Evolutionary conservation across 1,140 invertebrate genomes (phyloP).

Genomic region (Stegodyphus dumicola): DNA sequence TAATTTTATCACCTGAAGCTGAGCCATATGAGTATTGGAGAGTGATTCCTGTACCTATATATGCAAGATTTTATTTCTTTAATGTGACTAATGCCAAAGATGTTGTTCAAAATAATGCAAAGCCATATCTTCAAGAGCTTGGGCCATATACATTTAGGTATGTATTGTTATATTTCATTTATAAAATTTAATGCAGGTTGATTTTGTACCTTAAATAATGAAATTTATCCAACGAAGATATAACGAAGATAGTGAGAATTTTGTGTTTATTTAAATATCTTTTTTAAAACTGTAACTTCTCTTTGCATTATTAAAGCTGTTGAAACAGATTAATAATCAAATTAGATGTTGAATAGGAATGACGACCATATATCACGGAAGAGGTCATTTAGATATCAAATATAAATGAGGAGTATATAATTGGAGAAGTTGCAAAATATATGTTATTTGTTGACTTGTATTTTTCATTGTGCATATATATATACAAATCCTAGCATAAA

Average conservation of each 20-base stretch:
- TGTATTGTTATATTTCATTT: slow-evolving; percentile 68
- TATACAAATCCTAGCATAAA: too few relatives aligned
- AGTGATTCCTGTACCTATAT: slow-evolving; percentile 69
- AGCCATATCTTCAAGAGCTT: slow-evolving; percentile 80
- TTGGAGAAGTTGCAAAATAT: too few relatives aligned
- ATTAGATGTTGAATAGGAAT: too few relatives aligned
- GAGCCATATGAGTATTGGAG: slow-evolving; percentile 67
- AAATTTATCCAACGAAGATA: background rate
- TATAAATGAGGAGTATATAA: too few relatives aligned
- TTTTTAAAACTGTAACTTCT: background rate
- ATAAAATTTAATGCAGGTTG: background rate
- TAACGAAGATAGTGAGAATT: background rate
- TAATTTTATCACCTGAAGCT: slow-evolving; percentile 64
- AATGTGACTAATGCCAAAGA: slow-evolving; percentile 88
- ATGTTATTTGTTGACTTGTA: too few relatives aligned
- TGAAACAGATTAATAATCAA: too few relatives aligned
- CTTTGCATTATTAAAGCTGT: too few relatives aligned
- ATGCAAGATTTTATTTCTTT: slow-evolving; percentile 78
- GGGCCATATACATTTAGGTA: slow-evolving; percentile 93
- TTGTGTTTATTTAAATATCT: too few relatives aligned
- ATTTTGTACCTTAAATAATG: background rate
- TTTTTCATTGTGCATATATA: too few relatives aligned
- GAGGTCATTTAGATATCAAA: too few relatives aligned
- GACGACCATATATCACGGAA: too few relatives aligned
- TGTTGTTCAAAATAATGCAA: slow-evolving; percentile 75